A percentile compares a stretch with the other conserved stretches of the same genome.
Conservation (phyloP, 2,888 invertebrate species). For the Arctia plantaginis region DNA sequence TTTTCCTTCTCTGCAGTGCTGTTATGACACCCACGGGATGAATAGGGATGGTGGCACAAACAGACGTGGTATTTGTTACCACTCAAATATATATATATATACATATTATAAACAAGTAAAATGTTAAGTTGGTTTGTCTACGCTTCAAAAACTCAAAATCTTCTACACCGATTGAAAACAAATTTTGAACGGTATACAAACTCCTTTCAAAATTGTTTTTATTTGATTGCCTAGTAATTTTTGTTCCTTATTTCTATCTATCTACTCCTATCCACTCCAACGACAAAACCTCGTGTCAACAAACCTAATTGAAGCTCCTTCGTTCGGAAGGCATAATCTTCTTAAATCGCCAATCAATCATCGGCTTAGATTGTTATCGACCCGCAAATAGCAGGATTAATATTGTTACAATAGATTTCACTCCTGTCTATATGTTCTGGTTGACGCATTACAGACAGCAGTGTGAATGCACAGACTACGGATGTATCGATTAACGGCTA, state of each 20-base stretch:
- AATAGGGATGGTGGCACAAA: too few species aligned
- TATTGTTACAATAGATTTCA: not conserved
- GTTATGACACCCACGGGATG: too few species aligned
- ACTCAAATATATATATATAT: too few species aligned
- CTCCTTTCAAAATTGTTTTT: too few species aligned
- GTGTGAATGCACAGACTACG: not conserved
- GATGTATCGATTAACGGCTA: conserved; percentile 1
- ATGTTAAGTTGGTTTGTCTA: too few species aligned
- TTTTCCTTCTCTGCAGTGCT: too few species aligned
- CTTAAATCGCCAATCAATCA: not conserved
- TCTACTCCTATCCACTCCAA: not conserved
- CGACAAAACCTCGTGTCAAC: not conserved
- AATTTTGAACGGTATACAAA: too few species aligned
- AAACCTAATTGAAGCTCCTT: not conserved
- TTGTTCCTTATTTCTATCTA: not conserved
- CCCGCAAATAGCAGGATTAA: not conserved
- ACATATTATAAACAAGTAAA: too few species aligned
- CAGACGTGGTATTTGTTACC: too few species aligned
- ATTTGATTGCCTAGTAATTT: too few species aligned
- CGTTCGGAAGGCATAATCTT: not conserved
- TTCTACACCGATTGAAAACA: too few species aligned
- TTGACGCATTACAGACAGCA: not conserved
- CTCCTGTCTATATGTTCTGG: not conserved
- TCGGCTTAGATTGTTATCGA: not conserved
- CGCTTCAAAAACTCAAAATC: too few species aligned